phyloP scores from a whole-genome alignment of 2,888 invertebrate species.

The Diarsia mendica region DNA sequence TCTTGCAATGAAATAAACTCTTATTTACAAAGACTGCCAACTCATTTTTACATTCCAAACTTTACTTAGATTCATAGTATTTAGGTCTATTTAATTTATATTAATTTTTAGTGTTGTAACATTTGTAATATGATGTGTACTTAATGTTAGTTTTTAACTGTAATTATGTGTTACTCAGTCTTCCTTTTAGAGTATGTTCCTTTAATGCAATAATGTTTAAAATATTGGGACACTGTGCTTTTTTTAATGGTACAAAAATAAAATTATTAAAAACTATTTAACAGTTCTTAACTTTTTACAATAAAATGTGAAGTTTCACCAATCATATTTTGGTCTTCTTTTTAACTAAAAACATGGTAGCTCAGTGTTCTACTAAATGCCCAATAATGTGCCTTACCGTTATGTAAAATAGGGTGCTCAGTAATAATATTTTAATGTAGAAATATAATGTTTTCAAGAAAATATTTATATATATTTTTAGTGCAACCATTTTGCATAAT shows the following conservation, averaged over 20 bases:
- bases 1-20: slow-evolving; percentile 50
- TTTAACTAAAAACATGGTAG: not conserved
- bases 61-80: slow-evolving; percentile 66
- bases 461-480: slow-evolving; percentile 57
- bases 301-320: not conserved
- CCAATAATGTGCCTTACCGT: slow-evolving; percentile 73
- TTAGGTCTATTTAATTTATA: slow-evolving; percentile 75
- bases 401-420: slow-evolving; percentile 74
- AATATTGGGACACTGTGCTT: slow-evolving; percentile 40
- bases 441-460: slow-evolving; percentile 53
- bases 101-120: slow-evolving; percentile 71
- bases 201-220: slow-evolving; percentile 58
- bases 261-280: slow-evolving; percentile 5
- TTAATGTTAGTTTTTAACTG: slow-evolving; percentile 51
- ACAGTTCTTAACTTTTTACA: not conserved
- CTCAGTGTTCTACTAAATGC: slow-evolving; percentile 59
- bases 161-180: slow-evolving; percentile 67
- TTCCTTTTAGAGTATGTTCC: slow-evolving; percentile 66
- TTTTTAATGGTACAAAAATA: slow-evolving; percentile 24
- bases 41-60: slow-evolving; percentile 79
- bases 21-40: slow-evolving; percentile 73
- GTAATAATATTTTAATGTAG: slow-evolving; percentile 65
- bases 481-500: slow-evolving; percentile 64
- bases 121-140: slow-evolving; percentile 67
- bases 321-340: slow-evolving; percentile 7